Percentiles rank a stretch among this genome's conserved stretches.
These are phyloP conservation scores for Phyto melanocephala DNA, from an alignment of 2,888 invertebrate genomes.

Conservation along the genomic window DNA sequence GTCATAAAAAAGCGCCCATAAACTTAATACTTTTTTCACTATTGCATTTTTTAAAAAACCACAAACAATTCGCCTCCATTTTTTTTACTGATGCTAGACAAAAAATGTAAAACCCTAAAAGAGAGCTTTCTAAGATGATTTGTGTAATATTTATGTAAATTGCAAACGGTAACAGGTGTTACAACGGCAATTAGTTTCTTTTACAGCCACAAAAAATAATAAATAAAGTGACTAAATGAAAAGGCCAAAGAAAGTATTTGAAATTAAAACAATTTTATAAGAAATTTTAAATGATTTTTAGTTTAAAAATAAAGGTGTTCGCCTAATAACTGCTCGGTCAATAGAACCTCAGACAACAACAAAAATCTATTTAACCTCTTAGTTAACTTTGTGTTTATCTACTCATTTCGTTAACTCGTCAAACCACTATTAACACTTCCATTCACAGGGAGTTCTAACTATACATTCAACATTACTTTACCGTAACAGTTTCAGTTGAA, in stretches of 20 bases:
- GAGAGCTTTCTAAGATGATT: slow-evolving; percentile 69
- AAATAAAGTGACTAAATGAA: background rate
- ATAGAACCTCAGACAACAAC: no score
- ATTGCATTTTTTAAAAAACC: background rate
- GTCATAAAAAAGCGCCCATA: slow-evolving; percentile 30
- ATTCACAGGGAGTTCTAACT: background rate
- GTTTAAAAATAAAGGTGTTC: background rate
- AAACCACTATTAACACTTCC: slow-evolving; percentile 1
- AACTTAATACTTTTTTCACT: slow-evolving; percentile 37
- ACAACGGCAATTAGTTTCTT: slow-evolving; percentile 72
- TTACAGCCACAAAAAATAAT: slow-evolving; percentile 38
- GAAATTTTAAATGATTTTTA: background rate
- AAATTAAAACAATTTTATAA: background rate
- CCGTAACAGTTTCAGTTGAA: slow-evolving; percentile 10
- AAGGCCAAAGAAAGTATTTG: background rate
- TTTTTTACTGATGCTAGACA: background rate
- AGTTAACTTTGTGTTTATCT: background rate
- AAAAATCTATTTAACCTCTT: no score
- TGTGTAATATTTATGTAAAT: slow-evolving; percentile 76
- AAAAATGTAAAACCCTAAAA: slow-evolving; percentile 12
- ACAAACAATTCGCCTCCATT: background rate
- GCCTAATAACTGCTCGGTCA: no score
- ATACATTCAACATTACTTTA: background rate
- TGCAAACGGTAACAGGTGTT: slow-evolving; percentile 73
- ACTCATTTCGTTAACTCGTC: background rate